Base-by-base conservation (phyloP, 2,797 vertebrate species). In the Aldrovandia affinis region DNA sequence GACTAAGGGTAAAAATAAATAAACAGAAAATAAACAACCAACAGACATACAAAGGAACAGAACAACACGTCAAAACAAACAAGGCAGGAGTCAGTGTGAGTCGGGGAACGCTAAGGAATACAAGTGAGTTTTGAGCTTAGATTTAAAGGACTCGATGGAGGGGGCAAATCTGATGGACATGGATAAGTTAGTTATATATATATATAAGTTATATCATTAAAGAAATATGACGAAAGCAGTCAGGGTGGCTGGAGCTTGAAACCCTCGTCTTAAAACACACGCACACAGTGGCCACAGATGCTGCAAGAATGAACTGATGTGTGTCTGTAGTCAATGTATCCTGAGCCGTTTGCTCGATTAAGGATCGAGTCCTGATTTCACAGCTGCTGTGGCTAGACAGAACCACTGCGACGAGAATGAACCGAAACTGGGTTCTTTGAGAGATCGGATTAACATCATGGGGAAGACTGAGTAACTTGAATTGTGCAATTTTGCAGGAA, bases 171-270 rank as follows among this genome's bases (percentile, higher is more conserved):
- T n/a, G n/a, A n/a, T n/a, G n/a, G n/a, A n/a, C n/a, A n/a, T n/a
- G n/a, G n/a, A n/a, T n/a, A n/a, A n/a, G n/a, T n/a, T n/a, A n/a
- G n/a, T n/a, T n/a, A n/a, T n/a, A n/a, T n/a, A n/a, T n/a, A n/a
- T n/a, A n/a, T n/a, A n/a, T n/a, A n/a, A 42, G 89, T 87, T 89
- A 89, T 91, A 90, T 93, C 92, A 94, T 94, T 92, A 94, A 92
- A 93, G 94, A 92, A 91, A 90, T 89, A 94, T 91, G 91, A 93
- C 87, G n/a, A 2, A 85, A 5, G 81, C 83, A 87, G 88, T 85
- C 50, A 28, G 54, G 25, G 52, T 30, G 33, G 1, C 18, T 57
- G 55, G 3, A 57, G 55, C 55, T n/a, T 57, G 12, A 15, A 20
- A 57, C 55, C 15, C 15, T 57, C 18, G 12, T 14, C 55, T 57